These are phyloP conservation scores for Lerista edwardsae DNA, from an alignment of 2,797 vertebrate species.

Conservation along the genomic window DNA sequence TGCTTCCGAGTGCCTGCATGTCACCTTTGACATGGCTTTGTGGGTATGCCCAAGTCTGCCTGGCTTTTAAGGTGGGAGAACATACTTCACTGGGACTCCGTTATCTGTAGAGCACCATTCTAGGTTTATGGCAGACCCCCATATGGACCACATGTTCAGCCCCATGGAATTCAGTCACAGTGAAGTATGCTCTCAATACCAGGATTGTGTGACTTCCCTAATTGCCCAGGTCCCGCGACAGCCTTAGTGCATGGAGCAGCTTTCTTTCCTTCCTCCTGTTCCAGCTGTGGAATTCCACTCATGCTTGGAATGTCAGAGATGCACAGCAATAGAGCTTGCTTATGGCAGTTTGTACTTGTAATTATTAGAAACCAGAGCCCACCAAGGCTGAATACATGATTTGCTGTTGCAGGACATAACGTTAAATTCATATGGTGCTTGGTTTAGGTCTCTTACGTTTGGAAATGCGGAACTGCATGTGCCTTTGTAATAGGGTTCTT, in stretches of 20 bases:
- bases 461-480: too few species aligned
- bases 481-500: neutral
- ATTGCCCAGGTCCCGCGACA: neutral
- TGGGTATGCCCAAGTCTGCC: neutral
- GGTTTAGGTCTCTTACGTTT: neutral
- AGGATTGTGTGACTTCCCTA: neutral
- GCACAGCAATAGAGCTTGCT: neutral
- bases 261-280: neutral
- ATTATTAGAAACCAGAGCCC: neutral
- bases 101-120: neutral
- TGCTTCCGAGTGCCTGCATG: neutral
- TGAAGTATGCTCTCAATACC: too few species aligned
- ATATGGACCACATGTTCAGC: too few species aligned
- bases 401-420: neutral
- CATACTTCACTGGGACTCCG: too few species aligned
- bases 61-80: too few species aligned
- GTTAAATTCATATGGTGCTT: neutral
- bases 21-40: neutral
- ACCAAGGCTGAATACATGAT: neutral
- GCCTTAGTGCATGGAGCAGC: neutral
- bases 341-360: neutral
- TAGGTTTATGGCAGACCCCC: neutral
- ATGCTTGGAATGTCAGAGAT: neutral
- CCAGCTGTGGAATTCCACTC: neutral
- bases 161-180: too few species aligned